Evolutionary conservation across 1,140 invertebrate species (phyloP).

Genomic region (Drosophila miranda): DNA sequence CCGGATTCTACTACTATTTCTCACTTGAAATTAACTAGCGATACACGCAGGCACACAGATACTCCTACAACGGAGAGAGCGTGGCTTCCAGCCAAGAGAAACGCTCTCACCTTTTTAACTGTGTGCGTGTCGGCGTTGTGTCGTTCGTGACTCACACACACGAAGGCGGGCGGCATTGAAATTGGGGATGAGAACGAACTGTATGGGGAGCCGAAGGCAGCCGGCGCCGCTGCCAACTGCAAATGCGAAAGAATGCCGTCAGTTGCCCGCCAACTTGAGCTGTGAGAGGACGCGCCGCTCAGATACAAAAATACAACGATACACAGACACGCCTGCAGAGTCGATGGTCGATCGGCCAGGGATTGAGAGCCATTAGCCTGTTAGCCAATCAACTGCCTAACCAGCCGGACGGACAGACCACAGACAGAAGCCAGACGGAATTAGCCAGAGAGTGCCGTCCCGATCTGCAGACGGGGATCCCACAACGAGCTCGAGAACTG

Average conservation of each 20-base stretch:
- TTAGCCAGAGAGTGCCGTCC: no score
- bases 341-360: no score
- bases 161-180: slow-evolving; percentile 19
- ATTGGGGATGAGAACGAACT: slow-evolving; percentile 26
- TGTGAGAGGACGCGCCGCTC: slow-evolving; percentile 72
- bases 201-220: slow-evolving; percentile 14
- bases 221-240: slow-evolving; percentile 38
- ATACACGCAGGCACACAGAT: background rate
- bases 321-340: no score
- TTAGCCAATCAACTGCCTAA: no score
- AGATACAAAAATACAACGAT: background rate
- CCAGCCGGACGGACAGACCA: no score
- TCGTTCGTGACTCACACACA: slow-evolving; percentile 10
- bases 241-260: slow-evolving; percentile 63
- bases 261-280: slow-evolving; percentile 81
- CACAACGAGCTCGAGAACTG: background rate
- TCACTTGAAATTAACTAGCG: background rate
- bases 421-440: no score
- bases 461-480: background rate
- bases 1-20: slow-evolving; percentile 23
- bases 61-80: background rate
- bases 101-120: background rate
- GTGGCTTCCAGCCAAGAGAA: background rate
- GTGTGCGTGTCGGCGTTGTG: background rate
- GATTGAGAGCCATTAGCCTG: no score